Evolutionary conservation across 2,113 vertebrate genomes (phyloP).

Genomic region (Onychostoma macrolepis): DNA sequence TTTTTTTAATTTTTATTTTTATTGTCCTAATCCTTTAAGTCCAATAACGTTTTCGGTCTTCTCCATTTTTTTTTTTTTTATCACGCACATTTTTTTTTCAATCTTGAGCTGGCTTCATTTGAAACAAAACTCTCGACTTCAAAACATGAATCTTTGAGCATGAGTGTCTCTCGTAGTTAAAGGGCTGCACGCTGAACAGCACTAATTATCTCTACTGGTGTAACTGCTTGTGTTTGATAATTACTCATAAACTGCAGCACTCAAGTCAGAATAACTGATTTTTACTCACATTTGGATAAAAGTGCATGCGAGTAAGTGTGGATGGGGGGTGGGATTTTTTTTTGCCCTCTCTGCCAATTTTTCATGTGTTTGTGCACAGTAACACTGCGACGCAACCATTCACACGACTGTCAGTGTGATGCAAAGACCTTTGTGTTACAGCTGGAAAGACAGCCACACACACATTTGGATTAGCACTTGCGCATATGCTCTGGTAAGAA

Average conservation of each 20-base stretch:
- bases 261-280: constrained; percentile 10
- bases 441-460: neutral
- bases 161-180: neutral
- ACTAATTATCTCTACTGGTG: constrained; percentile 13
- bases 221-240: neutral
- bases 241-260: constrained; percentile 5
- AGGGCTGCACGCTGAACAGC: neutral
- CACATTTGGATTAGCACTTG: constrained; percentile 17
- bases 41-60: neutral
- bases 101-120: neutral
- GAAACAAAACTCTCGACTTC: neutral
- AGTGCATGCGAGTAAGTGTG: neutral
- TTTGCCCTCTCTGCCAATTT: constrained; percentile 8
- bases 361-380: neutral
- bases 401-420: neutral
- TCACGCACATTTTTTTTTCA: neutral
- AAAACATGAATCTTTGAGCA: neutral
- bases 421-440: constrained; percentile 4
- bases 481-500: neutral
- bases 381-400: neutral
- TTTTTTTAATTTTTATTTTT: neutral
- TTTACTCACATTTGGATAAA: constrained; percentile 25
- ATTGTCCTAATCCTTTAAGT: neutral
- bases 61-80: neutral
- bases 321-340: constrained; percentile 1